Percentiles rank a stretch among this genome's conserved stretches.
Conservation (phyloP, 2,113 vertebrate genomes). For the Cygnus buccinator region DNA sequence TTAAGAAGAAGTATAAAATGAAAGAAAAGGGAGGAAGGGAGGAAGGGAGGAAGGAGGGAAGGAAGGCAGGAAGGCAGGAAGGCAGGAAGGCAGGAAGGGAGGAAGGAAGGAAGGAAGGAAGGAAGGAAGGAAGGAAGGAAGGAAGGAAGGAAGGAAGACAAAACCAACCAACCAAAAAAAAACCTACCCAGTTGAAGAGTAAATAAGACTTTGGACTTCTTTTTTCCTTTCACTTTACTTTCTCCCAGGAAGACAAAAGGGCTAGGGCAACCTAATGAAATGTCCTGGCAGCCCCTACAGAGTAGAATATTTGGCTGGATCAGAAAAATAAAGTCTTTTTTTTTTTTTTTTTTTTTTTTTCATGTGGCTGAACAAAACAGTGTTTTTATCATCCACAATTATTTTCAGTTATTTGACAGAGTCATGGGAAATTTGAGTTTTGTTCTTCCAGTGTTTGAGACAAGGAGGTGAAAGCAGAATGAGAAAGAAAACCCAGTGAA, state of each 20-base stretch:
- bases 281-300: neutral
- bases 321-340: neutral
- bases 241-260: neutral
- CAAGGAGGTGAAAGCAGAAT: neutral
- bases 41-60: no score
- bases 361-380: neutral
- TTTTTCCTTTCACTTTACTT: neutral
- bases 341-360: neutral
- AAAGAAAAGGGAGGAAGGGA: no score
- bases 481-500: neutral
- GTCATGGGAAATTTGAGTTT: neutral
- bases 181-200: fast-evolving
- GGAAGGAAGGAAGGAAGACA: no score
- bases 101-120: no score
- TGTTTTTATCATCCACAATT: neutral
- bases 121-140: no score
- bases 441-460: neutral
- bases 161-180: neutral
- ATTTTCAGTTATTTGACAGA: neutral
- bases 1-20: neutral
- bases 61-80: no score
- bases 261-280: neutral
- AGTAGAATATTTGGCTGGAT: neutral
- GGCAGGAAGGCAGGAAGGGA: no score
- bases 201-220: neutral